Conservation (phyloP, 2,113 vertebrate genomes). For the Syngnathus typhle region DNA sequence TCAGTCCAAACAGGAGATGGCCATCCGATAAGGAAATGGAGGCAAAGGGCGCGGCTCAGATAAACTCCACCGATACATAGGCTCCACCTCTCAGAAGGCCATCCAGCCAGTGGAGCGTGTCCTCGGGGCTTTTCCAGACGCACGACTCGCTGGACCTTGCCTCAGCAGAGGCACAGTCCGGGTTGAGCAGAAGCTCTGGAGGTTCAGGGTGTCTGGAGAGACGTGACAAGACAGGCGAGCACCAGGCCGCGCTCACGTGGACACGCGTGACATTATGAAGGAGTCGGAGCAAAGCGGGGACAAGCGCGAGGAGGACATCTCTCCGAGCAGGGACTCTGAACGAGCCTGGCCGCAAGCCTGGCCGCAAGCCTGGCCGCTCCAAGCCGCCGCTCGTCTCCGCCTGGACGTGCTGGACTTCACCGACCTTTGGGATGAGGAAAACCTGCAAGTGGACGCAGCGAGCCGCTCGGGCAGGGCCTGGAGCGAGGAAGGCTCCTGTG, state of each 20-base stretch:
- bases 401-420: slow-evolving; percentile 72
- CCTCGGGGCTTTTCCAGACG: not conserved
- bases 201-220: not conserved
- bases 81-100: slow-evolving; percentile 9
- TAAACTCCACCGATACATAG: slow-evolving; percentile 43
- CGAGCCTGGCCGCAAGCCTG: slow-evolving; percentile 17
- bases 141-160: not conserved
- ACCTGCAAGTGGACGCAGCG: slow-evolving; percentile 33
- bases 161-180: slow-evolving; percentile 5
- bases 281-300: slow-evolving; percentile 32
- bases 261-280: slow-evolving; percentile 51
- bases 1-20: slow-evolving; percentile 71
- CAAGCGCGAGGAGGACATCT: slow-evolving; percentile 15
- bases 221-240: not conserved
- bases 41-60: slow-evolving; percentile 75
- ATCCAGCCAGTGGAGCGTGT: slow-evolving; percentile 4
- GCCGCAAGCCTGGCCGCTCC: slow-evolving; percentile 10
- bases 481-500: not conserved
- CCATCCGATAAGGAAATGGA: slow-evolving; percentile 70
- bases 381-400: slow-evolving; percentile 45
- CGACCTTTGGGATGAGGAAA: slow-evolving; percentile 75
- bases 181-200: slow-evolving; percentile 2
- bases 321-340: slow-evolving; percentile 38
- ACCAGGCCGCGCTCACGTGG: not conserved
- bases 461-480: not conserved